Evolutionary conservation across 2,888 invertebrate genomes (phyloP), one percentile per base, ranked within the genome.

Genomic region (Drosophila formosana): DNA sequence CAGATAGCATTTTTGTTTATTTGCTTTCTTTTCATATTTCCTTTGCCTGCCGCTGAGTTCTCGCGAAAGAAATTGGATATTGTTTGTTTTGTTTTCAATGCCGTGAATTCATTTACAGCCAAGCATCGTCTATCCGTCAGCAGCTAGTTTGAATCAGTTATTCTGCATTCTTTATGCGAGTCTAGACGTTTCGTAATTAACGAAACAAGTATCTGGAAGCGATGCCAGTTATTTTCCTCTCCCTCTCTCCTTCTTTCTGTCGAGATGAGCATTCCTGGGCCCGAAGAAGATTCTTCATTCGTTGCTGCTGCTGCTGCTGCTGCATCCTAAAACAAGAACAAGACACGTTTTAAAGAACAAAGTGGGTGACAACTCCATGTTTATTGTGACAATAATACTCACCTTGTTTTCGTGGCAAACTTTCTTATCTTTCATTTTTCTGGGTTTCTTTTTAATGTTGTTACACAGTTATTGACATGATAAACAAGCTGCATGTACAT

Each of bases 391-490:
- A 41, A 34, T 51, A 7, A 34, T 34, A 51, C n/a, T 34, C 25
- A 51, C n/a, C 50, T 34, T 41, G 39, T 41, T 41, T 41, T 41
- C 39, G 39, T 18, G 39, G 39, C 39, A 41, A 41, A 41, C 39
- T 41, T 41, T 18, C 11, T 50, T 34, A 25, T 23, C 23, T 4
- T 11, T 51, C 11, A 6, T 4, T 32, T 49, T 9, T 23, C 18
- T 9, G 18, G 18, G 13, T 28, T 13, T n/a, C 9, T 18, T 13
- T 28, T 45, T 13, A 7, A 23, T 23, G 23, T 18, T 23, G 11
- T 52, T 72, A 41, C 72, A 51, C 23, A n/a, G 13, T 26, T 53
- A 53, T 39, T 66, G 43, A 23, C n/a, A 49, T 28, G 37, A 26
- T 28, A 43, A 52, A 34, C 37, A 50, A 37, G 37, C 18, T 50